Percentiles rank a stretch among this genome's conserved stretches.
Evolutionary conservation across 2,797 vertebrate species (phyloP).

Genomic region (Betta splendens): DNA sequence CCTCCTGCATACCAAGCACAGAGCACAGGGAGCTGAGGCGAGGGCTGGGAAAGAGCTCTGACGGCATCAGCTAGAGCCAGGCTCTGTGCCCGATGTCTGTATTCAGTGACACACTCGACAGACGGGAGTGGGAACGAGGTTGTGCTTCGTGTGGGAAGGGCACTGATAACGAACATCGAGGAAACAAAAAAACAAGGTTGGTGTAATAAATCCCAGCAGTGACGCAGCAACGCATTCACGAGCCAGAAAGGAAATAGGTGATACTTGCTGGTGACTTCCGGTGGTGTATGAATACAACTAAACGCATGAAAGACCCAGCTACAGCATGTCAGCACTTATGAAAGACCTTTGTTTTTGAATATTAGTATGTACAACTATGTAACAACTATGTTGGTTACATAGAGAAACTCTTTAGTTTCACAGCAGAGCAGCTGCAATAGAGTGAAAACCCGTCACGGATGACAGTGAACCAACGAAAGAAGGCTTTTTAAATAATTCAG

Average conservation of each 20-base stretch:
- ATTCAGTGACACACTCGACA: slow-evolving; percentile 50
- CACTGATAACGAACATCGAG: slow-evolving; percentile 26
- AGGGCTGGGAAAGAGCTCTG: slow-evolving; percentile 18
- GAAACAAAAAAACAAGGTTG: slow-evolving; percentile 1
- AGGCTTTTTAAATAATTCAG: slow-evolving; percentile 31
- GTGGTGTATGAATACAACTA: background rate
- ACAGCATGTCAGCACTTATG: background rate
- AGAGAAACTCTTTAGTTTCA: slow-evolving; percentile 2
- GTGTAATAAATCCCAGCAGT: slow-evolving; percentile 56
- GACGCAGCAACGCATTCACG: slow-evolving; percentile 60
- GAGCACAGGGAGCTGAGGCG: slow-evolving; percentile 33
- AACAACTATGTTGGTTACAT: too few species aligned
- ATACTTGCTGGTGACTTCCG: slow-evolving; percentile 18
- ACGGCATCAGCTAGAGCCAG: slow-evolving; percentile 20
- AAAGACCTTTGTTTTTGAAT: slow-evolving; percentile 5
- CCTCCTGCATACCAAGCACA: slow-evolving; percentile 68
- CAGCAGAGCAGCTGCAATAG: background rate
- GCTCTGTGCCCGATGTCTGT: slow-evolving; percentile 44
- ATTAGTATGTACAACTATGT: too few species aligned
- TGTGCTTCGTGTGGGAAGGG: slow-evolving; percentile 35
- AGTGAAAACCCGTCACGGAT: background rate
- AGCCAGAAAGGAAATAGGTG: slow-evolving; percentile 45
- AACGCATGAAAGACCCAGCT: slow-evolving; percentile 9
- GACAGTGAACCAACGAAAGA: slow-evolving; percentile 16
- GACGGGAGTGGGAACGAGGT: slow-evolving; percentile 47